Evolutionary conservation across 2,888 invertebrate species (phyloP).

Genomic region (Yponomeuta plumbellus): DNA sequence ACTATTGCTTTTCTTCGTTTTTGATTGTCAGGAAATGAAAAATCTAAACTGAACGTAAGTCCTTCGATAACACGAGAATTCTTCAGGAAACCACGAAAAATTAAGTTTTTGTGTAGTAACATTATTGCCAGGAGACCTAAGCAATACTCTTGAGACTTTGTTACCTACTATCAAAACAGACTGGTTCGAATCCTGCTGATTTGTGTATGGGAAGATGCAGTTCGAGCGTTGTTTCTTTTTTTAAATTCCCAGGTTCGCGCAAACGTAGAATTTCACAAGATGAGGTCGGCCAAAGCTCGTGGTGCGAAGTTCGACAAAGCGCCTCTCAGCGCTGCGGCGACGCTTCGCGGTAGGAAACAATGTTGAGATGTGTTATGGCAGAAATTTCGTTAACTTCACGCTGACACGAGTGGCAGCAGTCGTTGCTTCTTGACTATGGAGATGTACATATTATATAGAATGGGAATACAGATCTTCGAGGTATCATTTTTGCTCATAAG

Average conservation of each 20-base stretch:
- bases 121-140: neutral
- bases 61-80: neutral
- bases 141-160: neutral
- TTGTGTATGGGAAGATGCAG: neutral
- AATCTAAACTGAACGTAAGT: neutral
- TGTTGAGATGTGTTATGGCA: conserved; percentile 11
- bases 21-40: neutral
- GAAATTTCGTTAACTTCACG: neutral
- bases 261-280: too few relatives aligned
- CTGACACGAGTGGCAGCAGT: neutral
- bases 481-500: too few relatives aligned
- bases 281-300: too few relatives aligned
- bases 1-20: neutral
- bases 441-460: neutral
- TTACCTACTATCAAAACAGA: neutral
- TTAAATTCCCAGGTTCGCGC: neutral
- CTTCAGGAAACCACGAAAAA: neutral
- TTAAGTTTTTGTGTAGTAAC: neutral
- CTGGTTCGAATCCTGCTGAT: conserved; percentile 8
- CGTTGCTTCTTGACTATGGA: neutral
- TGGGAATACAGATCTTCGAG: neutral
- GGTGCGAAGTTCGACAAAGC: too few relatives aligned
- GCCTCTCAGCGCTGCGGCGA: too few relatives aligned
- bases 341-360: neutral
- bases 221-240: neutral